A percentile compares a stretch with the other conserved stretches of the same genome.
Conservation (phyloP, 2,888 invertebrate species). For the Apoda limacodes region DNA sequence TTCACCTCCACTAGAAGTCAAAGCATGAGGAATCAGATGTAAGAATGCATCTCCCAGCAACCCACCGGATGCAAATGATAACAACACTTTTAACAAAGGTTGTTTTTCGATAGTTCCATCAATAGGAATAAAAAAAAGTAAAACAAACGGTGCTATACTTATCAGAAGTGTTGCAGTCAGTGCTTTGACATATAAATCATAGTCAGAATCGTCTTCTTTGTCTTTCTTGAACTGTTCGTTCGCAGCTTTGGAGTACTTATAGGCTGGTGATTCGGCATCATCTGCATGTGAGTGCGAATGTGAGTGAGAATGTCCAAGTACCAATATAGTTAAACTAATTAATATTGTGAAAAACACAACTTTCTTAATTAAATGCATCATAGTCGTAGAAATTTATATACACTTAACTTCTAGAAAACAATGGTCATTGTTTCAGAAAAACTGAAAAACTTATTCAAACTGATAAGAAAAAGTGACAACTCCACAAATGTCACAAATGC, state of each 20-base stretch:
- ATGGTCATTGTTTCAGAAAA: not conserved
- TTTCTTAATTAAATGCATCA: not conserved
- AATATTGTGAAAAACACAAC: not conserved
- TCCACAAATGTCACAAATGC: too few species aligned
- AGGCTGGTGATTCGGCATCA: conserved; percentile 75
- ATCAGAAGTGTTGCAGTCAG: conserved; percentile 92
- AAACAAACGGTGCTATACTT: conserved; percentile 93
- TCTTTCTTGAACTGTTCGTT: conserved; percentile 47
- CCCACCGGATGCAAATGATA: conserved; percentile 96
- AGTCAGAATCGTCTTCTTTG: conserved; percentile 36
- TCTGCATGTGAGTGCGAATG: conserved; percentile 62
- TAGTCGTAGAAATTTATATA: not conserved
- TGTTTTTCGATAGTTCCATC: conserved; percentile 87
- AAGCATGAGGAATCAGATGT: conserved; percentile 97
- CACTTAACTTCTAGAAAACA: too few species aligned
- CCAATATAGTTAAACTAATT: conserved; percentile 4
- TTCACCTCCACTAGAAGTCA: conserved; percentile 37
- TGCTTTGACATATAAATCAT: conserved; percentile 81
- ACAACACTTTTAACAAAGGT: conserved; percentile 87
- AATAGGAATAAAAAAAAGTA: conserved; percentile 92
- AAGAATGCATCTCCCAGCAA: conserved; percentile 98
- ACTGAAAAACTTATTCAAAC: not conserved
- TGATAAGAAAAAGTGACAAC: too few species aligned
- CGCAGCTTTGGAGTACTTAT: conserved; percentile 84
- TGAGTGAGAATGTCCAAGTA: conserved; percentile 43